Evolutionary conservation across 1,140 invertebrate species (phyloP).

Genomic region (Cecropterus lyciades): DNA sequence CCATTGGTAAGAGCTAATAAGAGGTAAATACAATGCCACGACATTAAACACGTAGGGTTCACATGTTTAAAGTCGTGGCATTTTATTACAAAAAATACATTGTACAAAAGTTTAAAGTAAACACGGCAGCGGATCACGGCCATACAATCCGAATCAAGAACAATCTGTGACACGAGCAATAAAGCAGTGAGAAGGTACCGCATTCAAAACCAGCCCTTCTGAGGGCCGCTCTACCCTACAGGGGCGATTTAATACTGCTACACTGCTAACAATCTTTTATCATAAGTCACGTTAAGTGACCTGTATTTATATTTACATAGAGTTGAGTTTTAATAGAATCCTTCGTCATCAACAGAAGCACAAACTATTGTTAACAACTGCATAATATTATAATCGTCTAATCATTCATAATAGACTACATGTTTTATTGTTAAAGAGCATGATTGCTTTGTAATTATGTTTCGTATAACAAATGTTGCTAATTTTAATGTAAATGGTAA

Average conservation of each 20-base stretch:
- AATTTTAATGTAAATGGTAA: background rate
- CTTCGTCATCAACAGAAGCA: background rate
- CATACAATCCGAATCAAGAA: conserved; percentile 6
- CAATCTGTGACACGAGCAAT: conserved; percentile 23
- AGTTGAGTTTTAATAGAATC: conserved; percentile 3
- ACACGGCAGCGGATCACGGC: conserved; percentile 16
- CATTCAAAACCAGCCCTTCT: conserved; percentile 1
- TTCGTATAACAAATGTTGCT: background rate
- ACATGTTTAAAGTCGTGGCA: too few relatives aligned
- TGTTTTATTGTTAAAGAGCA: conserved; percentile 1
- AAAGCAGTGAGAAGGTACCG: conserved; percentile 9
- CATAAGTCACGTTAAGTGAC: background rate
- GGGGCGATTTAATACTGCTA: conserved; percentile 26
- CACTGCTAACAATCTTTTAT: conserved; percentile 8
- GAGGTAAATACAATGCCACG: too few relatives aligned
- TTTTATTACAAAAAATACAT: too few relatives aligned
- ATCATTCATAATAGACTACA: conserved; percentile 16
- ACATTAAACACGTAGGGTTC: too few relatives aligned
- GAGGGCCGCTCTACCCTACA: conserved; percentile 2
- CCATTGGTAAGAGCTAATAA: too few relatives aligned
- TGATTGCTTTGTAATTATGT: conserved; percentile 23
- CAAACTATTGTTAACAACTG: conserved; percentile 28
- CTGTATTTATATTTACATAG: background rate
- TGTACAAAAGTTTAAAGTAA: conserved; percentile 17
- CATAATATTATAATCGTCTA: conserved; percentile 11